Evolutionary conservation across 2,113 vertebrate species (phyloP).

Genomic region (Martes martes): DNA sequence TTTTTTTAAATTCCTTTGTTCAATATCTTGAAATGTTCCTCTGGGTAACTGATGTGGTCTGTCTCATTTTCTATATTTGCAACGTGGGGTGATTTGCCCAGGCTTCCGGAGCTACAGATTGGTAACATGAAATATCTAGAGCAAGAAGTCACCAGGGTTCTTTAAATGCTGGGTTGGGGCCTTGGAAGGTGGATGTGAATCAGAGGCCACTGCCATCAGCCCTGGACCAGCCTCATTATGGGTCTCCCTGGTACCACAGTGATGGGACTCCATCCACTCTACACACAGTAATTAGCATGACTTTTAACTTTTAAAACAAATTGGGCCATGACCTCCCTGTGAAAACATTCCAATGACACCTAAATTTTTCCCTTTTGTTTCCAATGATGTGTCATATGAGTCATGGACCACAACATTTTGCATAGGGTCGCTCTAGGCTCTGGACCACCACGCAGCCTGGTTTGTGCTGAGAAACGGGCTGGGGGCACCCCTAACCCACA

Average conservation of each 20-base stretch:
- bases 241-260: neutral
- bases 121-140: neutral
- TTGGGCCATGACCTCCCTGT: neutral
- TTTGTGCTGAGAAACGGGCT: neutral
- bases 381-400: neutral
- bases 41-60: neutral
- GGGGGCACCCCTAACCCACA: too few relatives aligned
- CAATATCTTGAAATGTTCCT: neutral
- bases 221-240: neutral
- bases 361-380: neutral
- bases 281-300: too few relatives aligned
- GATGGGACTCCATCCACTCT: neutral
- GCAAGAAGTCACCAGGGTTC: neutral
- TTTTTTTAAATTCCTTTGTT: neutral
- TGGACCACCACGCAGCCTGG: neutral
- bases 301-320: neutral
- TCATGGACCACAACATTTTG: neutral
- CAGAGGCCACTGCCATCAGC: too few relatives aligned
- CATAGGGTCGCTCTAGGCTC: neutral
- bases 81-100: neutral
- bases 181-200: neutral
- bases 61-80: neutral
- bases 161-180: neutral
- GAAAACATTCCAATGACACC: neutral
- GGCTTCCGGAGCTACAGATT: neutral